phyloP scores from a whole-genome alignment of 2,888 invertebrate species.

The Conistra vaccinii region DNA sequence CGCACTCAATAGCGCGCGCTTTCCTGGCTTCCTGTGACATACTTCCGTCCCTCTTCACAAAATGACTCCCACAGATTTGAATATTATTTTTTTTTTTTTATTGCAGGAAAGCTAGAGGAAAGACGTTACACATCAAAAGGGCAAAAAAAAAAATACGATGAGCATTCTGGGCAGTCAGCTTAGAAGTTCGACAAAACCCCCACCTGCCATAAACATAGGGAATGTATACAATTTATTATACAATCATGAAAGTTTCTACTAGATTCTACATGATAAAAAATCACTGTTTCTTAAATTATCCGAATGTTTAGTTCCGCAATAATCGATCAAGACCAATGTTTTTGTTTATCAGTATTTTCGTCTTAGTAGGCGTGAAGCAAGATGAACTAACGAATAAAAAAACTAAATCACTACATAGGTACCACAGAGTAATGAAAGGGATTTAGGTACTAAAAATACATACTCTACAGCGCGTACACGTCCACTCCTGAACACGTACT shows the following conservation, averaged over 20 bases:
- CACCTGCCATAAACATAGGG: not conserved
- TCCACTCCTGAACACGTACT: slow-evolving; percentile 32
- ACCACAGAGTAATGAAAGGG: not conserved
- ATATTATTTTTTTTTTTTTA: too few relatives aligned
- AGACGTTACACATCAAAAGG: too few relatives aligned
- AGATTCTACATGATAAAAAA: not conserved
- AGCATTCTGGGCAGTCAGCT: not conserved
- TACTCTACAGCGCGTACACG: slow-evolving; percentile 33
- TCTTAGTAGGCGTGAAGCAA: not conserved
- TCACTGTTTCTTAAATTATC: not conserved
- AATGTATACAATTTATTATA: not conserved
- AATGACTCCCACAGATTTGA: too few relatives aligned
- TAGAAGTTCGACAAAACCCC: not conserved
- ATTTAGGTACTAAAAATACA: slow-evolving; percentile 2
- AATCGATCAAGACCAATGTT: not conserved
- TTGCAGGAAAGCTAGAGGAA: too few relatives aligned
- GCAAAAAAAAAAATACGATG: not conserved
- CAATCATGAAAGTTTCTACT: not conserved
- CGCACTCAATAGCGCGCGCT: too few relatives aligned
- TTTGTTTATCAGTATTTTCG: too few relatives aligned
- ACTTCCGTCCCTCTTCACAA: too few relatives aligned
- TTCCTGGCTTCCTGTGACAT: too few relatives aligned
- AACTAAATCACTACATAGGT: not conserved
- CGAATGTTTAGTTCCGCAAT: not conserved
- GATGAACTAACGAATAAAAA: not conserved